Percentiles rank a stretch among this genome's conserved stretches.
Conservation (phyloP, 2,113 vertebrate species). For the Neoarius graeffei region DNA sequence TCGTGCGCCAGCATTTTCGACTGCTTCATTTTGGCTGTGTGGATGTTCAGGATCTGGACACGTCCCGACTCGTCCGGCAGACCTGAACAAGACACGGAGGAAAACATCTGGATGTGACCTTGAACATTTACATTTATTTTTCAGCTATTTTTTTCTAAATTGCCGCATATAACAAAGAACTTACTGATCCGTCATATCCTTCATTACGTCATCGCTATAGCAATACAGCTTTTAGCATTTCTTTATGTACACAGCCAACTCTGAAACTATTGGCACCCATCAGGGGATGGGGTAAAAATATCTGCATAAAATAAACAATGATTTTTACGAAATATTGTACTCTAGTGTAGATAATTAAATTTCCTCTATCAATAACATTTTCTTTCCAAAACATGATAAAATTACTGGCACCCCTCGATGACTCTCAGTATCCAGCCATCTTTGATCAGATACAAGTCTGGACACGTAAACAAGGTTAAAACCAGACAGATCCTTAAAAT, state of each 20-base stretch:
- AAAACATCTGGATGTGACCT: not conserved
- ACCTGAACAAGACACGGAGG: constrained; percentile 66
- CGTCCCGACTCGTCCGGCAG: constrained; percentile 90
- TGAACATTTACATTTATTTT: not conserved
- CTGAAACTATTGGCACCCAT: too few species aligned
- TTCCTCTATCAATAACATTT: not conserved
- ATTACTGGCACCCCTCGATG: not conserved
- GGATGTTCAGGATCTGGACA: constrained; percentile 92
- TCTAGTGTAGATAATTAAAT: too few species aligned
- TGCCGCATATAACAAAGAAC: not conserved
- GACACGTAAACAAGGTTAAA: not conserved
- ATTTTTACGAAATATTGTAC: not conserved
- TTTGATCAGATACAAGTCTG: not conserved
- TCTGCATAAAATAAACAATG: not conserved
- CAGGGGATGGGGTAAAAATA: not conserved
- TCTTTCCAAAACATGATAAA: not conserved
- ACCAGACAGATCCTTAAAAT: not conserved
- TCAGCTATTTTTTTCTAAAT: too few species aligned
- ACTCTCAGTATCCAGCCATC: not conserved
- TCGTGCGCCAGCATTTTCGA: constrained; percentile 80
- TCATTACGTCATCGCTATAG: not conserved
- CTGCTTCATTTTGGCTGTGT: constrained; percentile 89
- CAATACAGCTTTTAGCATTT: not conserved
- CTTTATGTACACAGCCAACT: not conserved
- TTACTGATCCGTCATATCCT: not conserved